phyloP scores from a whole-genome alignment of 2,888 invertebrate species.

The Macaria liturata region DNA sequence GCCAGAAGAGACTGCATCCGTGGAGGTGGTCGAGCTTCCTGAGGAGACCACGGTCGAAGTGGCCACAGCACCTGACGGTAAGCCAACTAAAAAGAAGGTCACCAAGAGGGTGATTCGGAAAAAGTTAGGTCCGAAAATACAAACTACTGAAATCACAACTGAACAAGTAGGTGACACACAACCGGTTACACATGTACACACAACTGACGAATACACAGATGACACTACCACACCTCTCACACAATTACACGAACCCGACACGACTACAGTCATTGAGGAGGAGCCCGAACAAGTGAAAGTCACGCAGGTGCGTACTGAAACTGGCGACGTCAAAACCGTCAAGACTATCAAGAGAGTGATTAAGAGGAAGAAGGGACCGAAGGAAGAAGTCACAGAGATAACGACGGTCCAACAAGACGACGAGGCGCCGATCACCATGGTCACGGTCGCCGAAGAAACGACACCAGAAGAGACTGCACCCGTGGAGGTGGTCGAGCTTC shows the following conservation, averaged over 20 bases:
- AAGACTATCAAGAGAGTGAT: too few species aligned
- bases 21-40: constrained; percentile 39
- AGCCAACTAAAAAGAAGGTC: constrained; percentile 40
- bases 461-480: background rate
- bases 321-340: too few species aligned
- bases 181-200: background rate
- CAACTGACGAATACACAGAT: background rate
- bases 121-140: constrained; percentile 44
- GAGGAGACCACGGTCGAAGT: constrained; percentile 54
- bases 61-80: constrained; percentile 43
- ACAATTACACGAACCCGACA: too few species aligned
- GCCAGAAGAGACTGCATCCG: constrained; percentile 36
- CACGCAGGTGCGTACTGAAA: too few species aligned
- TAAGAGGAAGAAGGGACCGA: too few species aligned
- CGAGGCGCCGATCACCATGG: too few species aligned
- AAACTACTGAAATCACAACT: constrained; percentile 39
- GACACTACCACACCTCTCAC: too few species aligned
- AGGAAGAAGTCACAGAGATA: too few species aligned
- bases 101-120: constrained; percentile 48
- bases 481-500: background rate
- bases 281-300: too few species aligned
- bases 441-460: background rate
- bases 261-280: too few species aligned
- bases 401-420: too few species aligned
- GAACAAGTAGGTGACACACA: constrained; percentile 8